Evolutionary conservation across 2,888 invertebrate genomes (phyloP).

Genomic region (Cryptocephalus moraei): DNA sequence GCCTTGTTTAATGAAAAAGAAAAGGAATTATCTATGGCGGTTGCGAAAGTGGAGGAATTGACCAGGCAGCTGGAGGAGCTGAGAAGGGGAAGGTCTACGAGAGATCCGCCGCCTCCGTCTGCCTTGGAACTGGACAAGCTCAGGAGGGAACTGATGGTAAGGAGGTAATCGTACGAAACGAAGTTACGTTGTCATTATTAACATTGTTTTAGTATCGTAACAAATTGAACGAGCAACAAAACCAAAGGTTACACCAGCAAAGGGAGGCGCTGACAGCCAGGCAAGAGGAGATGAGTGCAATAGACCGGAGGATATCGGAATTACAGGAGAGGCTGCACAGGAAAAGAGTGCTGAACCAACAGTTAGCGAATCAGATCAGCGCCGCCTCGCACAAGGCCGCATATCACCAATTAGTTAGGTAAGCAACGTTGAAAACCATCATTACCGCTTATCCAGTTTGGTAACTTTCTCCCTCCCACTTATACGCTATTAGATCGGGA

Average conservation of each 20-base stretch:
- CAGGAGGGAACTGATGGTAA: slow-evolving; percentile 83
- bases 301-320: slow-evolving; percentile 89
- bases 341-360: slow-evolving; percentile 76
- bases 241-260: slow-evolving; percentile 80
- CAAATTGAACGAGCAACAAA: slow-evolving; percentile 92
- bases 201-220: slow-evolving; percentile 76
- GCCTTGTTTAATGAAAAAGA: slow-evolving; percentile 96
- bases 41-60: slow-evolving; percentile 93
- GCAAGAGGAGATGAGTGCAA: slow-evolving; percentile 84
- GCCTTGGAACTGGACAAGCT: slow-evolving; percentile 87
- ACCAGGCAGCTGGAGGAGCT: slow-evolving; percentile 91
- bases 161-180: slow-evolving; percentile 16
- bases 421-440: slow-evolving; percentile 5
- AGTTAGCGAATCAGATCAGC: slow-evolving; percentile 53
- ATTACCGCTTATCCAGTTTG: no score
- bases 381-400: slow-evolving; percentile 38
- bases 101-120: slow-evolving; percentile 55
- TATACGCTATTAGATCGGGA: background rate
- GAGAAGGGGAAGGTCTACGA: slow-evolving; percentile 51
- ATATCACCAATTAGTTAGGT: slow-evolving; percentile 38
- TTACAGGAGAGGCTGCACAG: slow-evolving; percentile 83
- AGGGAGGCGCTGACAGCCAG: slow-evolving; percentile 77
- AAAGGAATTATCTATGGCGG: slow-evolving; percentile 92
- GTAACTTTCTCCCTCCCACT: no score
- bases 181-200: no score